A percentile compares a stretch with the other conserved stretches of the same genome.
phyloP scores from a whole-genome alignment of 1,140 invertebrate genomes.

The Habropoda laboriosa region DNA sequence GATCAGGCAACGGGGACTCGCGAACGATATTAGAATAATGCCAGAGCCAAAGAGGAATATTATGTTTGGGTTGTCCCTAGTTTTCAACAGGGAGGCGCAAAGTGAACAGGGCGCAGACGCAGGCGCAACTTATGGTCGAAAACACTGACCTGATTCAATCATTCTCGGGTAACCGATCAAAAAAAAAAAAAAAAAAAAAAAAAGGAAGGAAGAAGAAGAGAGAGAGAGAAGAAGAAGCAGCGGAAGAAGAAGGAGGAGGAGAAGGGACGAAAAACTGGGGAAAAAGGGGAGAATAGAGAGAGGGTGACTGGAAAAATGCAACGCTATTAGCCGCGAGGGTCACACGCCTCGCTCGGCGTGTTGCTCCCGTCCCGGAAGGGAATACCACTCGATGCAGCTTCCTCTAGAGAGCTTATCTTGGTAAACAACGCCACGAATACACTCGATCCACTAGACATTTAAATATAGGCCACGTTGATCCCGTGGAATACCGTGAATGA shows the following conservation, averaged over 20 bases:
- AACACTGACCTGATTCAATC: conserved; percentile 81
- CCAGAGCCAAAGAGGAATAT: conserved; percentile 69
- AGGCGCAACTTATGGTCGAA: conserved; percentile 79
- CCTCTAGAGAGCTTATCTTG: not conserved
- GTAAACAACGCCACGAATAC: conserved; percentile 34
- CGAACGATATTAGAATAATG: conserved; percentile 72
- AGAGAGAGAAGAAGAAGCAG: not conserved
- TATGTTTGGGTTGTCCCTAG: conserved; percentile 78
- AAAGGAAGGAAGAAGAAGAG: not conserved
- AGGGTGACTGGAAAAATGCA: not conserved
- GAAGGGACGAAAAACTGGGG: not conserved
- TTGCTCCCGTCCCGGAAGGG: too few species aligned
- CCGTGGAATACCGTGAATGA: not conserved
- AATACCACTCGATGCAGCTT: not conserved
- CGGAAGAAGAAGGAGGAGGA: not conserved
- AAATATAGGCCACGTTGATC: not conserved
- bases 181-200: not conserved
- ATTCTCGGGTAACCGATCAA: conserved; percentile 59
- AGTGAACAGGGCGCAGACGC: conserved; percentile 69
- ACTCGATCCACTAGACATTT: not conserved
- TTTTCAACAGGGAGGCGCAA: conserved; percentile 78
- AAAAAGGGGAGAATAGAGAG: not conserved
- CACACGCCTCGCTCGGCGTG: not conserved
- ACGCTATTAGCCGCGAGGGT: not conserved
- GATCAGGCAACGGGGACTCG: conserved; percentile 32